These are phyloP conservation scores for Crotalus horridus DNA, from an alignment of 2,113 vertebrate species.

Conservation along the genomic window DNA sequence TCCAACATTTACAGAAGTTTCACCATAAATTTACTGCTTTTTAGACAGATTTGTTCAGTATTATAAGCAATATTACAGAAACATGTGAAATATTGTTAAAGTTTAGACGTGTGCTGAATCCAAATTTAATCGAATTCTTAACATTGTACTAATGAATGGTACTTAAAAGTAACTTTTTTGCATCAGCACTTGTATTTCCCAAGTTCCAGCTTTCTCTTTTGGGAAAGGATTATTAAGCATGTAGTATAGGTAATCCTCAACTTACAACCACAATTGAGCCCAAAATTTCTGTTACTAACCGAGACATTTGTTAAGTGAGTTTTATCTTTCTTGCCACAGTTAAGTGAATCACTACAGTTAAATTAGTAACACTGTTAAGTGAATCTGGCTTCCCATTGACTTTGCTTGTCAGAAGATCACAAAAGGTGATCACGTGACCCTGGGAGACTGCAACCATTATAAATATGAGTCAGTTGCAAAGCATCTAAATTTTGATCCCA, in stretches of 20 bases:
- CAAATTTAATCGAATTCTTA: neutral
- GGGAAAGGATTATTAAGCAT: neutral
- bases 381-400: neutral
- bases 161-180: neutral
- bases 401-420: neutral
- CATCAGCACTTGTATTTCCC: neutral
- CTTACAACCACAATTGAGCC: neutral
- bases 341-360: neutral
- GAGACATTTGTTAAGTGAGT: neutral
- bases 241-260: neutral
- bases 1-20: neutral
- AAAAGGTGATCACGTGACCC: neutral
- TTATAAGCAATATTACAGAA: neutral
- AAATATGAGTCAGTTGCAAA: neutral
- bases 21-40: neutral
- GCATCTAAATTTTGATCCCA: too few relatives aligned
- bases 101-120: neutral
- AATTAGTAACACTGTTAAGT: neutral
- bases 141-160: neutral
- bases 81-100: neutral
- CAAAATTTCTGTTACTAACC: neutral
- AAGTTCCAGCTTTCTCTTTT: neutral
- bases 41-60: neutral
- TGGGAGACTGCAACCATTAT: neutral
- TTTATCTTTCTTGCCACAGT: neutral